phyloP scores from a whole-genome alignment of 2,113 vertebrate species.

The Hydropotes inermis region DNA sequence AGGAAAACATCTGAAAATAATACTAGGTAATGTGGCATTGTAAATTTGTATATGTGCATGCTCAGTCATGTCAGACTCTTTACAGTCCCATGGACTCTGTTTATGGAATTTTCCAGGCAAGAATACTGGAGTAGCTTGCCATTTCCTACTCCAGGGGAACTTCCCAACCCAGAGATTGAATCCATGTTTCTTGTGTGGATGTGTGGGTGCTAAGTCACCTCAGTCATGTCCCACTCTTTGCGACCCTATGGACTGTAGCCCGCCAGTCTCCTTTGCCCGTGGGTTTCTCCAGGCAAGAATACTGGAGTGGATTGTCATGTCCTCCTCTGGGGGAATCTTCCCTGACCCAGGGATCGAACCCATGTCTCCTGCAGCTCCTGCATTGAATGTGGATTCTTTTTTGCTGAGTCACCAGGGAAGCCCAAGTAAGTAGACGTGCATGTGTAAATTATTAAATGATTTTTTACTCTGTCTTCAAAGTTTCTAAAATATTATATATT shows the following conservation, averaged over 20 bases:
- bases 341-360: background rate
- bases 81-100: background rate
- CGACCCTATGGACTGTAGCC: background rate
- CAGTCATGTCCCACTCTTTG: background rate
- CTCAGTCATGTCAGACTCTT: background rate
- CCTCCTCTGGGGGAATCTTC: background rate
- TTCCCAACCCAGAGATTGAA: background rate
- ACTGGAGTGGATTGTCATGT: background rate
- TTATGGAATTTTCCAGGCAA: background rate
- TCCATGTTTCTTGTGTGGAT: background rate
- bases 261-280: background rate
- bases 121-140: background rate
- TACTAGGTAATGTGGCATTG: background rate
- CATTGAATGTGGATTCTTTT: background rate
- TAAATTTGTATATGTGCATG: background rate
- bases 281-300: background rate
- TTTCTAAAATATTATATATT: slow-evolving; percentile 17
- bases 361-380: rapidly evolving
- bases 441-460: background rate
- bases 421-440: background rate
- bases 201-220: background rate
- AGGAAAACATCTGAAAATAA: background rate
- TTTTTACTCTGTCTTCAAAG: background rate
- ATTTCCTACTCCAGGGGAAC: background rate
- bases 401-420: background rate